Conservation (phyloP, 2,113 vertebrate genomes). For the Brachyhypopomus gauderio region DNA sequence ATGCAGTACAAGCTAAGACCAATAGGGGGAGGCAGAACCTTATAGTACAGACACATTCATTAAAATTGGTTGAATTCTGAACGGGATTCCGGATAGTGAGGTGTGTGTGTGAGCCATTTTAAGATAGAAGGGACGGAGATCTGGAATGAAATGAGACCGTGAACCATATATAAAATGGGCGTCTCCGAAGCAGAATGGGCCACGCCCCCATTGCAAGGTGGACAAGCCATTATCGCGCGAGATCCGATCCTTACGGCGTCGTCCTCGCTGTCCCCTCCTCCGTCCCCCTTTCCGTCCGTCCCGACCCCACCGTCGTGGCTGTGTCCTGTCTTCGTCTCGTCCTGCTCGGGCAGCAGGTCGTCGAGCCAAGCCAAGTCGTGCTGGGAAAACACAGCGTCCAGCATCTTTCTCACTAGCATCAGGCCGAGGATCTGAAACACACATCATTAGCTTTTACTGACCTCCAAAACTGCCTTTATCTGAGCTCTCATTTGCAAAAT, state of each 20-base stretch:
- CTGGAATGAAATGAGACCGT: background rate
- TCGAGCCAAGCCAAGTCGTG: conserved; percentile 95
- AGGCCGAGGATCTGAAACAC: conserved; percentile 85
- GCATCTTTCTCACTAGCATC: conserved; percentile 86
- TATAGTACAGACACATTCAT: background rate
- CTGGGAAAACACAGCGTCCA: conserved; percentile 93
- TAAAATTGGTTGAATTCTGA: background rate
- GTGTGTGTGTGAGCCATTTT: background rate
- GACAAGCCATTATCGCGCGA: no score
- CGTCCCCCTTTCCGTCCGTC: conserved; percentile 70
- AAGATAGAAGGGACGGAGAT: background rate
- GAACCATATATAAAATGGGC: background rate
- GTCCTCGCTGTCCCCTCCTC: conserved; percentile 63
- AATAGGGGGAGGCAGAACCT: conserved; percentile 63
- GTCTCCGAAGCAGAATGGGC: background rate
- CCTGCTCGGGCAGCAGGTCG: conserved; percentile 91
- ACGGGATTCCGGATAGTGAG: background rate
- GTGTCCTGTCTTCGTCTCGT: conserved; percentile 82
- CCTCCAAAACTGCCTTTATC: background rate
- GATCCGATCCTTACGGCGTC: conserved; percentile 67
- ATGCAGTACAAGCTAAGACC: conserved; percentile 28
- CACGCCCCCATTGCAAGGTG: background rate
- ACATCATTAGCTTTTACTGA: no score
- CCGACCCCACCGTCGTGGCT: conserved; percentile 51
- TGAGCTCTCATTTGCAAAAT: background rate